These are phyloP conservation scores for Microtus montanus DNA, from an alignment of 2,113 vertebrate genomes.

Conservation along the genomic window DNA sequence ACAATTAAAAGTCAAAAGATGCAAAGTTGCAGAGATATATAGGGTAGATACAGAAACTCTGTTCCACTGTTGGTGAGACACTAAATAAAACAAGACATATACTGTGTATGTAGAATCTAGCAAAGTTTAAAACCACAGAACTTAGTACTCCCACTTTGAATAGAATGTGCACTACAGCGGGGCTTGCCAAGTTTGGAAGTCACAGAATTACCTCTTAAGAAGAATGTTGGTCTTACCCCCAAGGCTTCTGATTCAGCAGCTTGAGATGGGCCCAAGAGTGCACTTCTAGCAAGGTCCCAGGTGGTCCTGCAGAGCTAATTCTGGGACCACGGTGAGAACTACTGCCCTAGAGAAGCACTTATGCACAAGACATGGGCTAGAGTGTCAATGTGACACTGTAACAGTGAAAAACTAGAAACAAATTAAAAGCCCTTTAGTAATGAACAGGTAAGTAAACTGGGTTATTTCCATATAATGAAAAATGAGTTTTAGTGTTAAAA, in stretches of 20 bases:
- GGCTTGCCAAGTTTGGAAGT: not conserved
- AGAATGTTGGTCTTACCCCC: not conserved
- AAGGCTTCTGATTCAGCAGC: not conserved
- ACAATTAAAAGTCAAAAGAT: not conserved
- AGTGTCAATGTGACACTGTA: not conserved
- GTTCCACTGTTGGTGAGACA: not conserved
- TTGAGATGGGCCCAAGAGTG: not conserved
- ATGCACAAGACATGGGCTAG: not conserved
- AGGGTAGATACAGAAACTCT: not conserved
- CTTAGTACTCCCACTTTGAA: not conserved
- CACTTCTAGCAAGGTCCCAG: slow-evolving; percentile 35
- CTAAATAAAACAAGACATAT: not conserved
- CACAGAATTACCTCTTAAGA: not conserved
- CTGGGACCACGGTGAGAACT: slow-evolving; percentile 6
- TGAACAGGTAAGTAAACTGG: slow-evolving; percentile 32
- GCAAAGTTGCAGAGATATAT: not conserved
- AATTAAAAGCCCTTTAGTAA: slow-evolving; percentile 21
- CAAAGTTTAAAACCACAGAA: not conserved
- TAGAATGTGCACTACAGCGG: not conserved
- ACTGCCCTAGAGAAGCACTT: slow-evolving; percentile 18
- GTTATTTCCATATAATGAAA: slow-evolving; percentile 47
- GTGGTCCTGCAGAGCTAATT: not conserved
- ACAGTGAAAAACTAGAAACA: slow-evolving; percentile 36
- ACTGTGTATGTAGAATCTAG: not conserved
- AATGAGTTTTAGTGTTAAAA: slow-evolving; percentile 57